Evolutionary conservation across 1,140 invertebrate genomes (phyloP).

Genomic region (Drosophila serrata): DNA sequence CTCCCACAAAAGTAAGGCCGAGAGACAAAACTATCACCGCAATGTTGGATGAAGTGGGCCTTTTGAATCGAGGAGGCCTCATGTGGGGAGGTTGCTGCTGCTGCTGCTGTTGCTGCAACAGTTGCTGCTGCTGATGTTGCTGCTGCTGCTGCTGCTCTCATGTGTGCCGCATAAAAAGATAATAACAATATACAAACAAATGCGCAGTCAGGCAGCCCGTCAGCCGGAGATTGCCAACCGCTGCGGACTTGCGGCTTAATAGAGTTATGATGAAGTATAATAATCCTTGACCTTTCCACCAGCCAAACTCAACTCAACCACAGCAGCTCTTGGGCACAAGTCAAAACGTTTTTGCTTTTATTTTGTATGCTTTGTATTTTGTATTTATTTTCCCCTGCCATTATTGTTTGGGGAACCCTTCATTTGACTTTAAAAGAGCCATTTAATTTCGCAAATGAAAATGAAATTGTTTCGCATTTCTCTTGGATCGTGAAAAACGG

Average conservation of each 20-base stretch:
- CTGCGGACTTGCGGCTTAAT: constrained; percentile 64
- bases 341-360: constrained; percentile 58
- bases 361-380: constrained; percentile 26
- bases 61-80: constrained; percentile 27
- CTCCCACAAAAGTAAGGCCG: constrained; percentile 47
- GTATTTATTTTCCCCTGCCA: constrained; percentile 23
- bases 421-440: constrained; percentile 58
- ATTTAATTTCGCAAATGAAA: constrained; percentile 57
- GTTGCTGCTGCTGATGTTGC: constrained; percentile 12
- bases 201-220: constrained; percentile 53
- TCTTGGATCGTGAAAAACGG: constrained; percentile 1
- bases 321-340: constrained; percentile 57
- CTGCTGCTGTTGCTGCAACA: constrained; percentile 20
- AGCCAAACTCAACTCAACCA: constrained; percentile 60
- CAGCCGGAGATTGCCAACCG: constrained; percentile 40
- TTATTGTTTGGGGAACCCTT: constrained; percentile 39
- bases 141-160: constrained; percentile 52
- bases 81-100: constrained; percentile 17
- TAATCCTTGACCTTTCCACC: constrained; percentile 80
- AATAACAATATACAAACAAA: constrained; percentile 78
- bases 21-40: constrained; percentile 71
- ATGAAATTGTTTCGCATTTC: constrained; percentile 40
- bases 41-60: constrained; percentile 27
- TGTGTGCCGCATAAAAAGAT: constrained; percentile 64
- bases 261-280: constrained; percentile 82